Percentiles rank a stretch among this genome's conserved stretches.
Conservation (phyloP, 2,113 vertebrate species). For the Pangasianodon hypophthalmus region DNA sequence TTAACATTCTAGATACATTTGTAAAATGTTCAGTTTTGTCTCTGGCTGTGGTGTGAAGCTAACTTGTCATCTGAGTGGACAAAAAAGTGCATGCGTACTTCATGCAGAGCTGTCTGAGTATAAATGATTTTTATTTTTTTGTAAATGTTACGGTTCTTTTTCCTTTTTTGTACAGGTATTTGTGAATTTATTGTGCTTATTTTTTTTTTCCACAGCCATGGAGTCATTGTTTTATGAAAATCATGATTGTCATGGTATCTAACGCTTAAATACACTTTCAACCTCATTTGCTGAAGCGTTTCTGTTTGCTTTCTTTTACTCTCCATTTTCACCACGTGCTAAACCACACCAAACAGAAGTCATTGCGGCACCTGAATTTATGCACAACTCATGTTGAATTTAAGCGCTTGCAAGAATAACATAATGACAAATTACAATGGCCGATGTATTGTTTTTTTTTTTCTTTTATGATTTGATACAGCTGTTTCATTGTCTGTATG, state of each 20-base stretch:
- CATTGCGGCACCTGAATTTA: not conserved
- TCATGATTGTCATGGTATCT: constrained; percentile 67
- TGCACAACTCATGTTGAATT: not conserved
- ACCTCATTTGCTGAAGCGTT: constrained; percentile 52
- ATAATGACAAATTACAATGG: not conserved
- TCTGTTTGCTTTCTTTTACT: constrained; percentile 48
- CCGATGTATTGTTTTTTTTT: not conserved
- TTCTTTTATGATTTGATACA: not conserved
- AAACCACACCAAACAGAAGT: constrained; percentile 31
- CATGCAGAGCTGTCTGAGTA: constrained; percentile 72
- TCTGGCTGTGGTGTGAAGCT: constrained; percentile 76
- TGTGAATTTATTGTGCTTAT: constrained; percentile 73
- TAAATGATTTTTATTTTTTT: constrained; percentile 69
- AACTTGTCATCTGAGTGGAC: constrained; percentile 68
- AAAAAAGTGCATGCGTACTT: constrained; percentile 74
- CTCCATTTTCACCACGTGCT: constrained; percentile 41
- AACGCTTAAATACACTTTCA: constrained; percentile 73
- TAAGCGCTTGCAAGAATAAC: not conserved
- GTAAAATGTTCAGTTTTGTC: constrained; percentile 69
- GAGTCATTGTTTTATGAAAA: constrained; percentile 59
- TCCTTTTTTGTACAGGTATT: constrained; percentile 71
- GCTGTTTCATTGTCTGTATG: too few species aligned
- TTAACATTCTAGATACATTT: constrained; percentile 72
- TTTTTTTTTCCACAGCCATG: constrained; percentile 61
- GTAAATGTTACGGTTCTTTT: constrained; percentile 58